Evolutionary conservation across 2,113 vertebrate genomes (phyloP), one percentile per base, ranked within the genome.

Genomic region (Cnemophilus loriae): DNA sequence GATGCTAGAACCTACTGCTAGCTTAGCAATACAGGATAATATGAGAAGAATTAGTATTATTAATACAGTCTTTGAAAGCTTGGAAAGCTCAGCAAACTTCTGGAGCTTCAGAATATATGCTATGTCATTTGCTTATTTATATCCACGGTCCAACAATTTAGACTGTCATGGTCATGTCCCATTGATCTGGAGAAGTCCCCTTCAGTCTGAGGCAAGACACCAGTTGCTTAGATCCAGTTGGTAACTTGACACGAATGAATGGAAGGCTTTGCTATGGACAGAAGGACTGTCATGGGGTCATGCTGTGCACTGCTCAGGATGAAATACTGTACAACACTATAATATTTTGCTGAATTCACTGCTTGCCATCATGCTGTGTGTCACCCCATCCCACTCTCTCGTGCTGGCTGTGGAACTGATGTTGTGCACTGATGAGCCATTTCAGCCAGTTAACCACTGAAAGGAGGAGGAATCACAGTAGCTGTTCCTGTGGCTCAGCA

Each of bases 301-400:
- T 30, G 47, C 50, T 67, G 1, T 26, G 35, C n/a, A 6, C 37
- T 87, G 63, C 28, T 86, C 13, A 12, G 53, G n/a, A 32, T 78
- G 59, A 67, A 84, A 49, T 41, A 18, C 22, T 32, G 33, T 42
- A n/a, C 26, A 23, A 14, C 33, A 16, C 26, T 35, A 2, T 42
- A 41, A 60, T 49, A 18, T 10, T 80, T 21, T 87, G 28, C 46
- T 42, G 53, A 22, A 57, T 61, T 84, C n/a, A 7, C 37, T 87
- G 55, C 44, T 69, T 89, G 41, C 37, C 3, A 1, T 47, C 2
- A 1, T 56, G 44, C 44, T 0, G 0, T 26, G 10, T 57, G 15
- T 61, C 16, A 3, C 16, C 65, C 32, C 0, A 0, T 52, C 35
- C 49, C 0, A 0, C 15, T 13, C 28, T 37, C 47, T 60, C 0